A percentile compares a stretch with the other conserved stretches of the same genome.
These are phyloP conservation scores for Castor canadensis DNA, from an alignment of 2,113 vertebrate genomes.

Conservation along the genomic window DNA sequence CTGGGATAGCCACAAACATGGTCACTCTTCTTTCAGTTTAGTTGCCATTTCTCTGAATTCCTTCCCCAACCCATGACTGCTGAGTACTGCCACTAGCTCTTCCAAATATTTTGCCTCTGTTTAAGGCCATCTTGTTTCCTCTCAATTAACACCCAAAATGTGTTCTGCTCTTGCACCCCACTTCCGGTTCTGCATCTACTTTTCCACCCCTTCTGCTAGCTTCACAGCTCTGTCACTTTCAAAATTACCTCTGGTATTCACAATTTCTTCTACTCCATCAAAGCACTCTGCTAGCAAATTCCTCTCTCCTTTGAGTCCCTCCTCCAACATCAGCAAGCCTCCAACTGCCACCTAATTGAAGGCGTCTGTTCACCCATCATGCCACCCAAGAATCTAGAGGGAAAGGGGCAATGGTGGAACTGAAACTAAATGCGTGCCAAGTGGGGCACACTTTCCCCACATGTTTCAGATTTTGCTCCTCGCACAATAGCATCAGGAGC, in stretches of 20 bases:
- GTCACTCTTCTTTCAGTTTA: not conserved
- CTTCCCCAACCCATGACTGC: not conserved
- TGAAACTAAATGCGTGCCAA: not conserved
- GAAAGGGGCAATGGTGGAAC: not conserved
- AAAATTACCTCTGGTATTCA: not conserved
- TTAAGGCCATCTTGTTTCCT: not conserved
- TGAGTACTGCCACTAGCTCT: not conserved
- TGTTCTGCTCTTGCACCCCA: fast-evolving
- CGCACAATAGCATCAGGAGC: not conserved
- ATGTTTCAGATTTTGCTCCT: not conserved
- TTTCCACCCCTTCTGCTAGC: not conserved
- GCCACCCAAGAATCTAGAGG: not conserved
- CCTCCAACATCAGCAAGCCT: not conserved
- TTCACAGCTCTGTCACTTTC: not conserved
- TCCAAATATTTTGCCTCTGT: not conserved
- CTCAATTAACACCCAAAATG: not conserved
- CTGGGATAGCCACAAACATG: not conserved
- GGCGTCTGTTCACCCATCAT: fast-evolving
- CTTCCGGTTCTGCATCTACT: not conserved
- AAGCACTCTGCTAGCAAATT: not conserved
- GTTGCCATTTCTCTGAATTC: not conserved
- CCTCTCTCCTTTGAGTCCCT: not conserved
- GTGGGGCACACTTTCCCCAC: conserved; percentile 43
- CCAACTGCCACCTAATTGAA: fast-evolving
- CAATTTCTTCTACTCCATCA: not conserved